phyloP scores from a whole-genome alignment of 2,797 vertebrate genomes.

The Scarus forsteni region DNA sequence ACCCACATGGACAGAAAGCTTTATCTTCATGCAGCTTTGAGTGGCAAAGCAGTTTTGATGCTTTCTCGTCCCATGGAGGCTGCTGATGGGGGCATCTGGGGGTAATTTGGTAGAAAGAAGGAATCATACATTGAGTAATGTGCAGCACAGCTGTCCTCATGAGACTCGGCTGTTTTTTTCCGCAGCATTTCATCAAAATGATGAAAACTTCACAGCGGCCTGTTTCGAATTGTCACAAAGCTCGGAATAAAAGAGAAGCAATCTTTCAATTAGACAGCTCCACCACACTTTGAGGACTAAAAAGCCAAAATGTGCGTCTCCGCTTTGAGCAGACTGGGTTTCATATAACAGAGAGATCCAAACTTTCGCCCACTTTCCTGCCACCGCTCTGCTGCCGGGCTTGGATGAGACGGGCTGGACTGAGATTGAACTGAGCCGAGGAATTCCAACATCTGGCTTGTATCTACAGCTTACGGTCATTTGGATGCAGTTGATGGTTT shows the following conservation, averaged over 20 bases:
- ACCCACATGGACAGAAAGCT: conserved; percentile 23
- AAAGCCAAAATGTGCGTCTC: conserved; percentile 24
- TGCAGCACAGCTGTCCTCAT: conserved; percentile 56
- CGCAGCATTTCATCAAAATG: conserved; percentile 56
- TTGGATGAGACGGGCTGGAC: conserved; percentile 83
- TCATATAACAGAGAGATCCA: conserved; percentile 52
- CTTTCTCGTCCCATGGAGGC: conserved; percentile 42
- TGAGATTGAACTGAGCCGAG: conserved; percentile 82
- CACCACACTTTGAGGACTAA: conserved; percentile 33
- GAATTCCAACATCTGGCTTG: conserved; percentile 92
- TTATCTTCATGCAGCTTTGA: conserved; percentile 33
- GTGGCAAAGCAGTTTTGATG: conserved; percentile 34
- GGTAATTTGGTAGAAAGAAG: conserved; percentile 61
- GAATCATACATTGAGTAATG: conserved; percentile 54
- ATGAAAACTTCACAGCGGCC: conserved; percentile 45
- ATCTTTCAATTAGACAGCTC: conserved; percentile 34
- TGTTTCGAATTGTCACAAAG: conserved; percentile 65
- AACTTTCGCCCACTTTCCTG: conserved; percentile 56
- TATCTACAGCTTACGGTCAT: conserved; percentile 89
- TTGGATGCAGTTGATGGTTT: conserved; percentile 88
- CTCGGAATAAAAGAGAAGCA: conserved; percentile 21
- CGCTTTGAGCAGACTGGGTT: conserved; percentile 46
- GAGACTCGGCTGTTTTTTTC: conserved; percentile 47
- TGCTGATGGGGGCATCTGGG: conserved; percentile 62
- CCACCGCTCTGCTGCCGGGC: conserved; percentile 77